These are phyloP conservation scores for Saguinus imperator DNA, from an alignment of 2,113 vertebrate genomes.

Conservation along the genomic window DNA sequence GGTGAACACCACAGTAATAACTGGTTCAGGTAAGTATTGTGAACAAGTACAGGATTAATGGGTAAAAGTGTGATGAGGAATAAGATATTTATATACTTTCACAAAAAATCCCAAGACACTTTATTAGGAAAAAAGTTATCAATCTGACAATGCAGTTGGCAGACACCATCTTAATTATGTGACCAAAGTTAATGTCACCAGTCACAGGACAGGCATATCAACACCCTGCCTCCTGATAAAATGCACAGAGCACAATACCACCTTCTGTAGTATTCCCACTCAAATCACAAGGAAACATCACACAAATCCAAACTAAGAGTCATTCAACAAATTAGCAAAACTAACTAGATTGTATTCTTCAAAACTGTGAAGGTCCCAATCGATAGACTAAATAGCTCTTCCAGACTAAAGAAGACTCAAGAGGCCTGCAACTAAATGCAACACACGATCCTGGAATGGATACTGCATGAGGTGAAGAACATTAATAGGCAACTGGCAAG, in stretches of 20 bases:
- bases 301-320: neutral
- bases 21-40: neutral
- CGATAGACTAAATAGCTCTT: neutral
- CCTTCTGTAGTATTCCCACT: neutral
- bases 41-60: neutral
- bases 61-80: neutral
- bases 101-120: neutral
- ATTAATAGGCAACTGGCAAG: neutral
- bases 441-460: neutral
- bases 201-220: neutral
- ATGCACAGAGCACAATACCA: neutral
- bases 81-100: neutral
- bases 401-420: neutral
- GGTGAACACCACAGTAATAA: neutral
- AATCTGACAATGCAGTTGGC: neutral
- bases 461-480: neutral
- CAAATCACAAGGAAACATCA: neutral
- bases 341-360: neutral
- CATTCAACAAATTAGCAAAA: neutral
- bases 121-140: neutral
- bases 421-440: neutral
- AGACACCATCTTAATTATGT: neutral
- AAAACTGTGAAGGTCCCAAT: neutral
- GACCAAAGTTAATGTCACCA: neutral
- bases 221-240: neutral